Conservation (phyloP, 1,140 invertebrate genomes). For the Asbolus verrucosus region DNA sequence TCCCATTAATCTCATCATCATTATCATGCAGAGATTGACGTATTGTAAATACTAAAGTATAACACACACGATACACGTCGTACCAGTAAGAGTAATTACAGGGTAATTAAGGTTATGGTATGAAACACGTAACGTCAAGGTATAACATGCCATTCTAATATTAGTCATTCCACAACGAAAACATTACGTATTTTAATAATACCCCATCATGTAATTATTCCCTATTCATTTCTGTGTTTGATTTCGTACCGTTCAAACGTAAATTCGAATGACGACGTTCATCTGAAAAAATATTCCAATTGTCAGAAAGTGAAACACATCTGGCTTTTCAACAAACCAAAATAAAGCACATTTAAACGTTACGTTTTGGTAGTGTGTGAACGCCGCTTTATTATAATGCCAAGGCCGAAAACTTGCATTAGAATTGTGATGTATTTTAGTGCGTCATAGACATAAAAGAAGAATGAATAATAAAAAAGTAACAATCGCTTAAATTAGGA, state of each 20-base stretch:
- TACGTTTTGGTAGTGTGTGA: conserved; percentile 15
- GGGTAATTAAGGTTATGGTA: conserved; percentile 32
- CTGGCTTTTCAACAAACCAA: neutral
- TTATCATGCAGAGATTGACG: conserved; percentile 22
- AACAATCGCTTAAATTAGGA: neutral
- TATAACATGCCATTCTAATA: conserved; percentile 32
- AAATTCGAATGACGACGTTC: conserved; percentile 58
- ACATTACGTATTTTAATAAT: conserved; percentile 46
- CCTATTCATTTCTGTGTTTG: conserved; percentile 55
- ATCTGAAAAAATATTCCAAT: conserved; percentile 53
- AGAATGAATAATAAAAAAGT: no score
- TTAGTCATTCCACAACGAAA: conserved; percentile 33
- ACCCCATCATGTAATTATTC: conserved; percentile 58
- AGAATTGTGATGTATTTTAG: no score
- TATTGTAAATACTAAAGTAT: conserved; percentile 6
- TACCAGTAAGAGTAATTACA: conserved; percentile 5
- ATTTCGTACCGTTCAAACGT: conserved; percentile 58
- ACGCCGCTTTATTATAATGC: neutral
- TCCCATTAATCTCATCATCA: conserved; percentile 19
- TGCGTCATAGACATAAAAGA: no score
- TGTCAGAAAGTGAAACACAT: neutral
- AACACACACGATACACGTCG: conserved; percentile 12
- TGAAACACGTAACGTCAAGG: conserved; percentile 22
- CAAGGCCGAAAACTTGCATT: no score
- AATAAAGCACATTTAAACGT: neutral